Base-by-base conservation (phyloP, 2,113 vertebrate genomes). In the Gyps fulvus region DNA sequence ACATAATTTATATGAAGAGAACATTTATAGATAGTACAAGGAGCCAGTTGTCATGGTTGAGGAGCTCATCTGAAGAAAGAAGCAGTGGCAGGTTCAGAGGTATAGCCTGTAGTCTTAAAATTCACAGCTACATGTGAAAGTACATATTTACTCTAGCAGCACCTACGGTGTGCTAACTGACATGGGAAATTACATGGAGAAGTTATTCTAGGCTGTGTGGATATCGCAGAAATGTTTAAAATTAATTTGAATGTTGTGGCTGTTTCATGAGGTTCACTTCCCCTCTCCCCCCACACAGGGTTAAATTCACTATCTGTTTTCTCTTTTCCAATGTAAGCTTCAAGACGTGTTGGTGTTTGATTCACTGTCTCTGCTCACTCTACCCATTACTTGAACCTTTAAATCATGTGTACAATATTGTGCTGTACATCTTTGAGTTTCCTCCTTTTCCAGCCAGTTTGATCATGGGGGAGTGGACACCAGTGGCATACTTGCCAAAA, bases 251-350 rank as follows among this genome's bases (percentile, higher is more conserved):
- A n/a, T 78, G 22, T 73, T 45, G 8, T 63, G 52, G 21, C 49
- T 78, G 45, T 16, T 89, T 84, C 12, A 1, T 69, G 11, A 84
- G 22, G 11, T 77, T 87, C 45, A 5, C 11, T 63, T 34, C 11
- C 19, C 52, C 6, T 52, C 34, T 19, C 16, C 9, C 16, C 14
- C 7, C 1, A 0, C 12, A 3, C 2, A 1, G 32, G 6, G 7
- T 66, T 82, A 31, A 61, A 52, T 58, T 58, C 6, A 3, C n/a
- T 76, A 2, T 27, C 23, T 43, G 1, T 29, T 88, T 82, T 61
- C 27, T 83, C n/a, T n/a, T 65, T 63, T 34, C 21, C 8, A 31
- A 6, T 29, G 12, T 58, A 54, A 57, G 4, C 52, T 54, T 88
- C 22, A 71, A 2, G n/a, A 22, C 4, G 0, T 25, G 13, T 29